Conservation (phyloP, 2,113 vertebrate species). For the Tragelaphus buxtoni region DNA sequence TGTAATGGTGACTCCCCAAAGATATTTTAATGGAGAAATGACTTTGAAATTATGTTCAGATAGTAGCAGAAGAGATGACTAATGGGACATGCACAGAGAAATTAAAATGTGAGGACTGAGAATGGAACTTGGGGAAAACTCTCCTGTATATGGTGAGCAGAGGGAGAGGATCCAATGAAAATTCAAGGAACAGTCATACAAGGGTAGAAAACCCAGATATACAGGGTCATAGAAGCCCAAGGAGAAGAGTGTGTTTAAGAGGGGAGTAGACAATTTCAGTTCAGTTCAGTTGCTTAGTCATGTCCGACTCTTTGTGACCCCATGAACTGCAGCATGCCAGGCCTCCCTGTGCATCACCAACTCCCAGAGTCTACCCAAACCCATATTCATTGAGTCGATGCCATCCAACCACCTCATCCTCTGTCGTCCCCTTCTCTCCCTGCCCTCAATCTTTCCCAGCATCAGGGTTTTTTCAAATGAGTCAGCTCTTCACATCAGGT, state of each 20-base stretch:
- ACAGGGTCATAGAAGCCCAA: not conserved
- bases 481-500: too few relatives aligned
- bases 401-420: too few relatives aligned
- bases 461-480: too few relatives aligned
- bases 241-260: not conserved
- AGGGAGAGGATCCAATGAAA: not conserved
- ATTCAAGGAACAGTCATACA: not conserved
- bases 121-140: not conserved
- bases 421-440: too few relatives aligned
- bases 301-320: too few relatives aligned
- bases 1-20: not conserved
- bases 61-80: not conserved
- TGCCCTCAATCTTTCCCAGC: too few relatives aligned
- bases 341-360: too few relatives aligned
- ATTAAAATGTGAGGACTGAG: not conserved
- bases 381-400: too few relatives aligned
- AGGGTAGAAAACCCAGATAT: not conserved
- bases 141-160: not conserved
- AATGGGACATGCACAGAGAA: not conserved
- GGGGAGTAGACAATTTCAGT: too few relatives aligned
- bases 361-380: too few relatives aligned
- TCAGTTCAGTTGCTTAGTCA: too few relatives aligned
- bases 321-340: too few relatives aligned
- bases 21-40: not conserved
- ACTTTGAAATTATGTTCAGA: not conserved